phyloP scores from a whole-genome alignment of 2,888 invertebrate species.

The Dolichopus griseipennis region DNA sequence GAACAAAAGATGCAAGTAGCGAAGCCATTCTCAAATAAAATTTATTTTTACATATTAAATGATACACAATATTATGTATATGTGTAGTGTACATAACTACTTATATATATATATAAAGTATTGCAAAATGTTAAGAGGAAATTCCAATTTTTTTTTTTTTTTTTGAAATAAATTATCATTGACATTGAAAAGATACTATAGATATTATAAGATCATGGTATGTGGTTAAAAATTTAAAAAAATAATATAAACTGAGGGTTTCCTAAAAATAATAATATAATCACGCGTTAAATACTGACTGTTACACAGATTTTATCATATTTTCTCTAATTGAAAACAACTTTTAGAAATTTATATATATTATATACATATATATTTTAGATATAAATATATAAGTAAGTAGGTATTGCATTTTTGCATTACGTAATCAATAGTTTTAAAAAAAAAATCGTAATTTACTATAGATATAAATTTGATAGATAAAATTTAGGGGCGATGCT shows the following conservation, averaged over 20 bases:
- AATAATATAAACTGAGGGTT: background rate
- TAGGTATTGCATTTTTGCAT: background rate
- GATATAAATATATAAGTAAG: background rate
- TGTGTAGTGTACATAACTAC: background rate
- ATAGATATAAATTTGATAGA: background rate
- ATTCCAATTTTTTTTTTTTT: background rate
- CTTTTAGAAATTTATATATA: background rate
- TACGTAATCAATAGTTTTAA: background rate
- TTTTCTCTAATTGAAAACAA: background rate
- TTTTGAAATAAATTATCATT: background rate
- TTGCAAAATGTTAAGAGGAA: background rate
- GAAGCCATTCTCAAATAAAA: no score
- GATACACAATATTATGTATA: background rate
- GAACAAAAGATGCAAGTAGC: no score
- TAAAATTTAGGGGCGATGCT: background rate
- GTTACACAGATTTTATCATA: slow-evolving; percentile 1
- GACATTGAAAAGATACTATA: background rate
- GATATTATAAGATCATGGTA: background rate
- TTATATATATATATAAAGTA: background rate
- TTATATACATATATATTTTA: background rate
- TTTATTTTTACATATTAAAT: no score
- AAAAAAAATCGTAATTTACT: background rate
- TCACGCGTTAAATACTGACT: background rate
- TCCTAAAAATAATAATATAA: background rate
- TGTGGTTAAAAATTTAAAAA: background rate